Percentiles rank a stretch among this genome's conserved stretches.
These are phyloP conservation scores for Drosophila serrata DNA, from an alignment of 1,140 invertebrate genomes.

Conservation along the genomic window DNA sequence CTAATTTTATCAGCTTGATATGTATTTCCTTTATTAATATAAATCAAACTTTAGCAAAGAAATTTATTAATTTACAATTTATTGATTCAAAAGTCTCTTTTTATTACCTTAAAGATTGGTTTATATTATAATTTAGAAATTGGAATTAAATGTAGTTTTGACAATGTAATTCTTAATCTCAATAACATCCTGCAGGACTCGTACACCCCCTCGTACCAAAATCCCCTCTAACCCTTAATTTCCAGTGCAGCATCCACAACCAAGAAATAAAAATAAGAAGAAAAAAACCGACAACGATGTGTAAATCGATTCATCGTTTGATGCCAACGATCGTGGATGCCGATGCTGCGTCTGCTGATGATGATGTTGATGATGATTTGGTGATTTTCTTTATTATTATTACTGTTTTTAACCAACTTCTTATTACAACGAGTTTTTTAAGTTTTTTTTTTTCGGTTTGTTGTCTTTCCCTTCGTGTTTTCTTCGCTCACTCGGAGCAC, in stretches of 20 bases:
- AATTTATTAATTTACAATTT: not conserved
- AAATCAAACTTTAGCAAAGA: not conserved
- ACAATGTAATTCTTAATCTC: no score
- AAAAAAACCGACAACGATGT: slow-evolving; percentile 59
- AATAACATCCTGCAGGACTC: not conserved
- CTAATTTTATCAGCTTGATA: not conserved
- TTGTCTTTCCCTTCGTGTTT: slow-evolving; percentile 37
- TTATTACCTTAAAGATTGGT: not conserved
- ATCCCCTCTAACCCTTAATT: slow-evolving; percentile 3
- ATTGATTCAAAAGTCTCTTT: not conserved
- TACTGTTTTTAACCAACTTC: slow-evolving; percentile 83
- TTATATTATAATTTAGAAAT: not conserved
- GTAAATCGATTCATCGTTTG: slow-evolving; percentile 81
- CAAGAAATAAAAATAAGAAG: not conserved
- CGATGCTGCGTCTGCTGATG: slow-evolving; percentile 35
- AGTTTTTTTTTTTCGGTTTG: slow-evolving; percentile 43
- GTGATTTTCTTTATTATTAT: slow-evolving; percentile 83
- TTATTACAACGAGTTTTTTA: slow-evolving; percentile 81
- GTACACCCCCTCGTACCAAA: slow-evolving; percentile 5
- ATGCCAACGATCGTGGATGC: slow-evolving; percentile 57
- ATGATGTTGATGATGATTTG: slow-evolving; percentile 82
- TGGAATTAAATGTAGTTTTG: not conserved
- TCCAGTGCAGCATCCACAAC: slow-evolving; percentile 15
- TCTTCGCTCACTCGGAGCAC: slow-evolving; percentile 49
- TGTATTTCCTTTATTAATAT: not conserved